phyloP scores from a whole-genome alignment of 1,140 invertebrate species.

The Platyscapa corneri region DNA sequence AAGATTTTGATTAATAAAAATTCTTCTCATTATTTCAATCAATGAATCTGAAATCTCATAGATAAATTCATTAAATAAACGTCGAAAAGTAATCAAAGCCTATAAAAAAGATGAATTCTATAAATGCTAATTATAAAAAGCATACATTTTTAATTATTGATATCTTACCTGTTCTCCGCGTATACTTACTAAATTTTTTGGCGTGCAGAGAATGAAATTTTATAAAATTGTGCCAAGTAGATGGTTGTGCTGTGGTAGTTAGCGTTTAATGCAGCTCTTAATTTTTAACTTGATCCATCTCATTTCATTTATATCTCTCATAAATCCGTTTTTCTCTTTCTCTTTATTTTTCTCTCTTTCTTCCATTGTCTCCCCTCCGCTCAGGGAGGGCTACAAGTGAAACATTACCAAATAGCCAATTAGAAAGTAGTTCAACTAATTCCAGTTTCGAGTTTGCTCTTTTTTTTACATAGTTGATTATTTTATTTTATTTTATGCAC shows the following conservation, averaged over 20 bases:
- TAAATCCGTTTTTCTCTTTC: slow-evolving; percentile 43
- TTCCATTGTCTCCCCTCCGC: slow-evolving; percentile 70
- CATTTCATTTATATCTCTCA: slow-evolving; percentile 42
- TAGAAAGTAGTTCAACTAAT: slow-evolving; percentile 62
- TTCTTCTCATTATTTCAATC: background rate
- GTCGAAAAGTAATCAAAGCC: background rate
- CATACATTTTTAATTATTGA: slow-evolving; percentile 16
- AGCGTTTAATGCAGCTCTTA: slow-evolving; percentile 15
- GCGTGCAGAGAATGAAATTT: slow-evolving; percentile 5
- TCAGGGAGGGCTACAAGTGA: slow-evolving; percentile 75
- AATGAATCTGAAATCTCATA: slow-evolving; percentile 47
- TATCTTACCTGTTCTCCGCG: slow-evolving; percentile 37
- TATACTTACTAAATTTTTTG: slow-evolving; percentile 46
- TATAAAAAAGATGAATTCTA: slow-evolving; percentile 22
- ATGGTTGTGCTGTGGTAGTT: background rate
- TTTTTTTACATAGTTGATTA: slow-evolving; percentile 18
- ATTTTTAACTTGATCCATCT: slow-evolving; percentile 25
- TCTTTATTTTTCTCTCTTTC: slow-evolving; percentile 59
- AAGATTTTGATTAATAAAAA: background rate
- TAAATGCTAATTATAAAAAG: background rate
- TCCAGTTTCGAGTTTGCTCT: slow-evolving; percentile 29
- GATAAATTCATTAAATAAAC: slow-evolving; percentile 28
- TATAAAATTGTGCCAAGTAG: slow-evolving; percentile 7
- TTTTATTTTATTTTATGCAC: slow-evolving; percentile 29
- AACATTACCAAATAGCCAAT: slow-evolving; percentile 74